Percentiles rank a stretch among this genome's conserved stretches.
Conservation (phyloP, 2,113 vertebrate species). For the Lethenteron reissneri region DNA sequence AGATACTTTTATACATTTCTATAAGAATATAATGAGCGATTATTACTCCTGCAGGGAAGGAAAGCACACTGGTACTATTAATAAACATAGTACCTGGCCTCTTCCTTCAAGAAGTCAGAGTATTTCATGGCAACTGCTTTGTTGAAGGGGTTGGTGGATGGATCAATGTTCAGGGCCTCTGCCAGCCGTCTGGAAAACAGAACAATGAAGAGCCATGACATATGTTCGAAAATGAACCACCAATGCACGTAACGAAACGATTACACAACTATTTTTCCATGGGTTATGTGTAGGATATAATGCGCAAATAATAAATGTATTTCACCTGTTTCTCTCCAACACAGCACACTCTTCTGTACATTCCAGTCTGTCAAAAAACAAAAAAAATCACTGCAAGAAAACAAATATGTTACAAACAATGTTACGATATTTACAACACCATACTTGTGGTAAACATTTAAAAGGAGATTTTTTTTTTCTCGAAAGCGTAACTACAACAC, state of each 20-base stretch:
- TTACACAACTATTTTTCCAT: not conserved
- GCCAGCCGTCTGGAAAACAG: conserved; percentile 38
- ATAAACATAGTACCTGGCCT: conserved; percentile 39
- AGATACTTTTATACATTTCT: too few species aligned
- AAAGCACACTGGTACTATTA: too few species aligned
- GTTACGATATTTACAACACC: not conserved
- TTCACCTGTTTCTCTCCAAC: conserved; percentile 68
- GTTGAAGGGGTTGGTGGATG: conserved; percentile 64
- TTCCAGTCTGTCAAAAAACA: conserved; percentile 39
- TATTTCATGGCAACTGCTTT: conserved; percentile 50
- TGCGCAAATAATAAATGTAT: not conserved
- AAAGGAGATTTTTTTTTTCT: too few species aligned
- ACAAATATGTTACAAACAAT: not conserved
- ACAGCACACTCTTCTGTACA: conserved; percentile 78
- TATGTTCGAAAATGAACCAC: not conserved
- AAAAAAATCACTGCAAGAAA: conserved; percentile 12
- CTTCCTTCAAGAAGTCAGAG: conserved; percentile 73
- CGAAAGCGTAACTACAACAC: too few species aligned
- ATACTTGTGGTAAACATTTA: too few species aligned
- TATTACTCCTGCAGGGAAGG: too few species aligned
- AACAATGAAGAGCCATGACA: not conserved
- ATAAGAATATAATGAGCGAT: too few species aligned
- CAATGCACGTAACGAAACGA: too few species aligned
- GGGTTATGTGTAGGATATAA: not conserved
- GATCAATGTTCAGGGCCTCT: conserved; percentile 68